Conservation (phyloP, 2,113 vertebrate genomes). For the Rhinichthys klamathensis region DNA sequence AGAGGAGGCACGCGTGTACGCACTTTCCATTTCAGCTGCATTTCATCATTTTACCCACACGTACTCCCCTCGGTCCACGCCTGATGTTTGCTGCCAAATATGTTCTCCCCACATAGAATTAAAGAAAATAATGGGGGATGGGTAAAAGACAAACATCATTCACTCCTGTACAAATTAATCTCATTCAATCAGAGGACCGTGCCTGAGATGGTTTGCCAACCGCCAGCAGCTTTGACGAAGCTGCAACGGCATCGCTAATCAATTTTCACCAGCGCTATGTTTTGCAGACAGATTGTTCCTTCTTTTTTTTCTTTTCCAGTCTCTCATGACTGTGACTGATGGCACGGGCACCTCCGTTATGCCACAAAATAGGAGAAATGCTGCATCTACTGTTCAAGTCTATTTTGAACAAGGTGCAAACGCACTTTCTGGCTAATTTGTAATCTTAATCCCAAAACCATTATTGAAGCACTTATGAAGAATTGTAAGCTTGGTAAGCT, state of each 20-base stretch:
- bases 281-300: conserved; percentile 26
- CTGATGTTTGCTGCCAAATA: conserved; percentile 20
- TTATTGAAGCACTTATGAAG: neutral
- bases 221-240: conserved; percentile 40
- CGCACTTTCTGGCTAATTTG: neutral
- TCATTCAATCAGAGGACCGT: conserved; percentile 61
- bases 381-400: neutral
- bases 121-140: neutral
- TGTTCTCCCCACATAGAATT: conserved; percentile 20
- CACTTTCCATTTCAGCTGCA: conserved; percentile 42
- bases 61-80: conserved; percentile 12
- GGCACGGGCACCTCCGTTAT: neutral
- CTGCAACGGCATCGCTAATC: conserved; percentile 45
- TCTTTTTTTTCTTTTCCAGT: neutral
- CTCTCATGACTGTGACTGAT: conserved; percentile 12
- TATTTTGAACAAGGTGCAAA: neutral
- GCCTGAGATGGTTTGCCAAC: conserved; percentile 20
- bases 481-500: neutral
- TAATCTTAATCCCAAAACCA: neutral
- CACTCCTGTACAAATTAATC: conserved; percentile 55
- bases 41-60: conserved; percentile 51
- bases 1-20: neutral
- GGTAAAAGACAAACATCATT: conserved; percentile 47
- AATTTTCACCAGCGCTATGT: conserved; percentile 39
- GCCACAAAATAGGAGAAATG: neutral